Conservation (phyloP, 92 coral and sea anemone genomes). For the Porites cylindrica region DNA sequence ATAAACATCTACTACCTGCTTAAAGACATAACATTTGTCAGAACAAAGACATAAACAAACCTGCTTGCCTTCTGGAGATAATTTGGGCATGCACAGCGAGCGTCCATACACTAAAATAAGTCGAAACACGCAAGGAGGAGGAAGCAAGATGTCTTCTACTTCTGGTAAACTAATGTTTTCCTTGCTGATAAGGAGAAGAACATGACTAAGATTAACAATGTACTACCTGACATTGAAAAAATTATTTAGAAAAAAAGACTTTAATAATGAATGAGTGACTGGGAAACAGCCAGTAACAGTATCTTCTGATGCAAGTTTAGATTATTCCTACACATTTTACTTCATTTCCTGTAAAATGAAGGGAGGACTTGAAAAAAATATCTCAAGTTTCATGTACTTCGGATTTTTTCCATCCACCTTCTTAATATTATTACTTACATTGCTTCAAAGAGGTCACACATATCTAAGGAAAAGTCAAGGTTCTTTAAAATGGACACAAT, state of each 20-base stretch:
- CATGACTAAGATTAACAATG: neutral
- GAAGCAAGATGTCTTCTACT: conserved; percentile 75
- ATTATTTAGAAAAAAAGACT: no score
- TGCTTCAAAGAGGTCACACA: conserved; percentile 37
- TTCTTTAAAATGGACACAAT: neutral
- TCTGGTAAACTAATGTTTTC: conserved; percentile 71
- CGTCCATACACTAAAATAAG: conserved; percentile 93
- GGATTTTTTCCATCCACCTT: neutral
- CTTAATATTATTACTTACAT: conserved; percentile 19
- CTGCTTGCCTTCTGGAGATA: conserved; percentile 79
- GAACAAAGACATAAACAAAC: conserved; percentile 40
- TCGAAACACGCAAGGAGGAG: conserved; percentile 91
- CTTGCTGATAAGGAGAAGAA: conserved; percentile 42
- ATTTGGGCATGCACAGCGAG: conserved; percentile 78
- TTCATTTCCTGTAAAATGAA: no score
- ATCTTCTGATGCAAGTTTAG: no score
- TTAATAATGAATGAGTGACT: no score
- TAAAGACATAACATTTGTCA: neutral
- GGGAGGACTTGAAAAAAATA: no score
- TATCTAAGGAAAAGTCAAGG: conserved; percentile 25
- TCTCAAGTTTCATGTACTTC: no score
- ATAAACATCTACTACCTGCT: no score
- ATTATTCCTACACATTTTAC: no score
- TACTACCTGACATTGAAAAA: neutral
- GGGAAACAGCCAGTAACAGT: no score